A percentile compares a stretch with the other conserved stretches of the same genome.
Conservation (phyloP, 2,797 vertebrate species). For the Orestias chungarensis region DNA sequence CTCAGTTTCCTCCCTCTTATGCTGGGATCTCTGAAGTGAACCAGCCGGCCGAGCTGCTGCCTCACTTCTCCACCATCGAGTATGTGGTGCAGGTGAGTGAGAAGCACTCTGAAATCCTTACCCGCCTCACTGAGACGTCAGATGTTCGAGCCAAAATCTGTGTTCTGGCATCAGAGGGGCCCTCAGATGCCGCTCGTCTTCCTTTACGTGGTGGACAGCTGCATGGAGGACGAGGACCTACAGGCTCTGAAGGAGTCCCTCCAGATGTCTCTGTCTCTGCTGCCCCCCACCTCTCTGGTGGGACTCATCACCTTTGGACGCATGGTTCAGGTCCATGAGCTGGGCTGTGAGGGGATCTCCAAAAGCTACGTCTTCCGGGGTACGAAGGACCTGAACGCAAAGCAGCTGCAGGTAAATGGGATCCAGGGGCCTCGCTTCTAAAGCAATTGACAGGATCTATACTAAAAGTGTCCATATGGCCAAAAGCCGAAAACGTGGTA, state of each 20-base stretch:
- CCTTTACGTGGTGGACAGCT: conserved; percentile 96
- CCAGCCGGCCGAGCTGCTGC: conserved; percentile 94
- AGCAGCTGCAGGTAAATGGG: conserved; percentile 82
- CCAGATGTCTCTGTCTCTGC: conserved; percentile 95
- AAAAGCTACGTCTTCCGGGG: conserved; percentile 98
- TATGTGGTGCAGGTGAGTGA: conserved; percentile 93
- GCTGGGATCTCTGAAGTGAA: conserved; percentile 97
- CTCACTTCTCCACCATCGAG: conserved; percentile 97
- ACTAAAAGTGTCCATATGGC: no score
- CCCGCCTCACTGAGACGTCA: accelerated
- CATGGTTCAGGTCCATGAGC: conserved; percentile 97
- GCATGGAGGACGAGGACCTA: conserved; percentile 97
- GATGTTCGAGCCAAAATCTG: background rate
- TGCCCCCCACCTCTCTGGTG: conserved; percentile 92
- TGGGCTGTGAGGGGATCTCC: conserved; percentile 96
- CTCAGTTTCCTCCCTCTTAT: conserved; percentile 94
- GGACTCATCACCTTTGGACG: conserved; percentile 97
- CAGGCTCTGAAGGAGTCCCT: conserved; percentile 96
- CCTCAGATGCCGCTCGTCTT: conserved; percentile 97
- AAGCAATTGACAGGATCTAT: no score
- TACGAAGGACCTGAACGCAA: conserved; percentile 92
- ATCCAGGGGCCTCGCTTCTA: no score
- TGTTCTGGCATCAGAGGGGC: conserved; percentile 81
- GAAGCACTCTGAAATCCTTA: background rate
- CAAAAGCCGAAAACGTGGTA: no score